Conservation (phyloP, 1,140 invertebrate species). For the Choristoneura fumiferana region DNA sequence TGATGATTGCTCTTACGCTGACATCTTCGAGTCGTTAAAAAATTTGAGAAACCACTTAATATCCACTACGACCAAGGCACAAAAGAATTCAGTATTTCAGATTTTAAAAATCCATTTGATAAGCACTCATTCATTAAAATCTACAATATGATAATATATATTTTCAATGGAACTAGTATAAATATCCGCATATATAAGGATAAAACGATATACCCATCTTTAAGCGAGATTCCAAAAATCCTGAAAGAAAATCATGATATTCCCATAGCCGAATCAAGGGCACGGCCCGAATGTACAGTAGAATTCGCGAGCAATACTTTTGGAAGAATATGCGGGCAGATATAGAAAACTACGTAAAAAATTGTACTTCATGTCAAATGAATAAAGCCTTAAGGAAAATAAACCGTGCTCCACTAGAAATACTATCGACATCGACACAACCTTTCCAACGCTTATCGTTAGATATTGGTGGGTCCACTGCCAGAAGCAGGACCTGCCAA, state of each 20-base stretch:
- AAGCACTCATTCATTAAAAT: no score
- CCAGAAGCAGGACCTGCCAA: not conserved
- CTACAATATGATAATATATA: no score
- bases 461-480: constrained; percentile 11
- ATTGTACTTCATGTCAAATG: not conserved
- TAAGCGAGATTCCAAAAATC: no score
- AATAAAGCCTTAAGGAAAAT: not conserved
- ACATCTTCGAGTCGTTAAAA: no score
- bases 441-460: not conserved
- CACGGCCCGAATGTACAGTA: not conserved
- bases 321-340: not conserved
- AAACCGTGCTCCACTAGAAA: not conserved
- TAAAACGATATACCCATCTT: no score
- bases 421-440: not conserved
- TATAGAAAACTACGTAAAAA: not conserved
- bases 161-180: no score
- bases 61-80: no score
- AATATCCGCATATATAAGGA: no score
- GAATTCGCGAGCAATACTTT: not conserved
- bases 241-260: not conserved
- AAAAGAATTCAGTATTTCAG: no score
- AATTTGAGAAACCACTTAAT: no score
- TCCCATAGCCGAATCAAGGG: not conserved
- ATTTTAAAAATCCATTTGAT: no score
- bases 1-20: no score